A percentile compares a stretch with the other conserved stretches of the same genome.
Evolutionary conservation across 2,888 invertebrate species (phyloP).

Genomic region (Caenorhabditis imperialis): DNA sequence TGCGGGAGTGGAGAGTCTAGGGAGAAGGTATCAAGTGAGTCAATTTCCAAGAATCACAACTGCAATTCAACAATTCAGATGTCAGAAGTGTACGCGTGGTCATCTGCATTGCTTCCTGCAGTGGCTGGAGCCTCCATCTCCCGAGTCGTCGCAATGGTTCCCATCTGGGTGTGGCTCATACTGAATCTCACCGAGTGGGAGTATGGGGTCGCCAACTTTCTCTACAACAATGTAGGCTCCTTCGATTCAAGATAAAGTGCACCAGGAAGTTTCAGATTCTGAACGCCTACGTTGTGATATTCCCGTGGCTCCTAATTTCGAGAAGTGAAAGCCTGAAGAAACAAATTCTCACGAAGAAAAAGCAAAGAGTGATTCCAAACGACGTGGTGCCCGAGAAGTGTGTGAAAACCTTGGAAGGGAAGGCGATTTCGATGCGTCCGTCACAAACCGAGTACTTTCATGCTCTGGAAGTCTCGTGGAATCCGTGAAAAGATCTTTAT

Average conservation of each 20-base stretch:
- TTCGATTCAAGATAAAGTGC: not conserved
- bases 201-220: conserved; percentile 44
- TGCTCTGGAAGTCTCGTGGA: conserved; percentile 37
- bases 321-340: conserved; percentile 24
- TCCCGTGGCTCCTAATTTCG: conserved; percentile 38
- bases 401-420: conserved; percentile 37
- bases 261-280: conserved; percentile 26
- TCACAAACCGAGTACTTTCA: conserved; percentile 50
- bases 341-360: conserved; percentile 17
- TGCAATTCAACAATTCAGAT: conserved; percentile 18
- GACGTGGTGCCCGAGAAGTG: not conserved
- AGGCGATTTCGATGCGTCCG: conserved; percentile 25
- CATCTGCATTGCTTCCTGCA: conserved; percentile 37
- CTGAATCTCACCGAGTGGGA: conserved; percentile 34
- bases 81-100: conserved; percentile 45
- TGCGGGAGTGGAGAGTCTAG: conserved; percentile 12
- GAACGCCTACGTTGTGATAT: conserved; percentile 31
- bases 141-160: conserved; percentile 32
- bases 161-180: conserved; percentile 47
- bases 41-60: not conserved
- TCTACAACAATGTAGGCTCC: conserved; percentile 43
- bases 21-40: conserved; percentile 30
- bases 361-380: conserved; percentile 2
- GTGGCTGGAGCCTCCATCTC: conserved; percentile 28
- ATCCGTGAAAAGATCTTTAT: not conserved